Evolutionary conservation across 2,113 vertebrate species (phyloP), one percentile per base, ranked within the genome.

Genomic region (Gymnogyps californianus): DNA sequence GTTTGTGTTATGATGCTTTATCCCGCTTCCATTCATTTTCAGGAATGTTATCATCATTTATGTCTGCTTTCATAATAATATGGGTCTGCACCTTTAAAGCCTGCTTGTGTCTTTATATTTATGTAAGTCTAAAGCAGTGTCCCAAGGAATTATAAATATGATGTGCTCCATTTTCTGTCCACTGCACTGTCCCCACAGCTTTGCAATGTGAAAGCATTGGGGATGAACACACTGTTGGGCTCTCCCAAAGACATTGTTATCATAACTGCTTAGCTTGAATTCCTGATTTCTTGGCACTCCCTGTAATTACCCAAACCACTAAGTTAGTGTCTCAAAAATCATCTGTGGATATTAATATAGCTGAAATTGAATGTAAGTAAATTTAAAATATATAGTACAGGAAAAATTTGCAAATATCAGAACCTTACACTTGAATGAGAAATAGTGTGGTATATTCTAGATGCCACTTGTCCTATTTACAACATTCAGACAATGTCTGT

Each of bases 351-450:
- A 1, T 31, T 75, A 34, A 64, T 8, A 8, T 3, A n/a, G 31
- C 5, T 62, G 75, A 90, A 83, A 72, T 19, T 10, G 40, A 58
- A 29, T 46, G 12, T 42, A 65, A 58, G 13, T 40, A 34, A 31
- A 58, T 70, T 70, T 65, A 51, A 65, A 40, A 79, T 34, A 31
- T 4, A 9, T 19, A 40, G 4, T 9, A 40, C 0, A 0, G 29
- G 17, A 58, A 70, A 58, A 71, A 31, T 17, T 46, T 81, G 32
- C 6, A 28, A 47, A 38, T 54, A 22, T 6, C 42, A 77, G 71
- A 66, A 34, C 16, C 29, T 59, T 49, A 25, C 9, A 32, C 2
- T 25, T 87, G 64, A 49, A 83, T 52, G 26, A 61, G 59, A 69
- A 59, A 32, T 36, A 34, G 32, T 7, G 4, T 59, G 26, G 11